Base-by-base conservation (phyloP, 2,888 invertebrate genomes). In the Hypsopygia costalis region DNA sequence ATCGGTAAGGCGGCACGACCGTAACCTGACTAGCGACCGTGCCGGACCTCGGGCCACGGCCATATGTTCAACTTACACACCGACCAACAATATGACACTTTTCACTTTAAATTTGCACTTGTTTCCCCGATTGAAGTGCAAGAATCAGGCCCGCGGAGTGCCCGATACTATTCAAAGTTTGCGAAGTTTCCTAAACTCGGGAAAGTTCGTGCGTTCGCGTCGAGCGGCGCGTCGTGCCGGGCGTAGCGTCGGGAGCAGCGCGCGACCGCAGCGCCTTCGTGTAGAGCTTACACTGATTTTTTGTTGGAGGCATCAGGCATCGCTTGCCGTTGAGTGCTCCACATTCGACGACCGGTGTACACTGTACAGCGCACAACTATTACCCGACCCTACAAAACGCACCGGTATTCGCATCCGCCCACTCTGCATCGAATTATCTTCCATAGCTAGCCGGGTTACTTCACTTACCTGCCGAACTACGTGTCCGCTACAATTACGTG, bases 201-300 rank as follows among this genome's bases (percentile, higher is more conserved):
- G 40, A 41, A 58, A 58, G 56, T 59, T 63, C 43, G 45, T 50
- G 50, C 57, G 57, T 50, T 55, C 49, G 49, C 42, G 47, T 46
- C 22, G 49, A 44, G 49, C 60, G 47, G 57, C 59, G 58, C 55
- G 55, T 7, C 6, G n/a, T 25, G 47, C 50, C 48, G 60, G 51
- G 55, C 53, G 58, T 50, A 61, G 48, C 51, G 51, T 51, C 47
- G 46, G 25, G 25, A 25, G 25, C 25, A n/a, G 25, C 69, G 76
- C 78, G 75, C 87, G 86, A 81, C 87, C 80, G 86, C 46, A 62
- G 60, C 72, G 77, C 70, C 65, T 68, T 74, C 53, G 72, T 73
- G 78, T 80, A 59, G 73, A 83, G 77, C 82, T 83, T 85, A 87
- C 82, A 88, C 87, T 88, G 87, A 86, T 86, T 88, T 86, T 87